Evolutionary conservation across 2,113 vertebrate genomes (phyloP).

Genomic region (Danionella cerebrum): DNA sequence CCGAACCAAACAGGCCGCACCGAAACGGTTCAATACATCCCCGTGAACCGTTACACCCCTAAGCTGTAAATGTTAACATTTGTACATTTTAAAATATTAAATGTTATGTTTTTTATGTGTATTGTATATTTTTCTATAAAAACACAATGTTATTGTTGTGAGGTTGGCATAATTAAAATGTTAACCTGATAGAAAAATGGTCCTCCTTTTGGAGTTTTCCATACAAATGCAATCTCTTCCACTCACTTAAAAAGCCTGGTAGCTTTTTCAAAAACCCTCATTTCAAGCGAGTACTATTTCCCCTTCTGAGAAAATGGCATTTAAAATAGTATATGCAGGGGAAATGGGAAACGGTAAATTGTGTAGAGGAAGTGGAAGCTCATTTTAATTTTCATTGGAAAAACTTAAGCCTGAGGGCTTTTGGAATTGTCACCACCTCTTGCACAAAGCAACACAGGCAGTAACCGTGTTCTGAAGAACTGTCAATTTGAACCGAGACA

Average conservation of each 20-base stretch:
- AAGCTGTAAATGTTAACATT: too few relatives aligned
- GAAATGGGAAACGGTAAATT: neutral
- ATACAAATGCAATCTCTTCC: neutral
- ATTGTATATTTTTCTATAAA: neutral
- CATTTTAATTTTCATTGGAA: slow-evolving; percentile 20
- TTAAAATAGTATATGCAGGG: slow-evolving; percentile 6
- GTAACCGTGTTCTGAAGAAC: slow-evolving; percentile 48
- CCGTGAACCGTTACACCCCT: too few relatives aligned
- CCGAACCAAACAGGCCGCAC: too few relatives aligned
- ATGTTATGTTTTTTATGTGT: neutral
- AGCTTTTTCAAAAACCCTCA: neutral
- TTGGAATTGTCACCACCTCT: slow-evolving; percentile 52
- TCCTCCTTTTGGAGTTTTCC: neutral
- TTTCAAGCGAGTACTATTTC: neutral
- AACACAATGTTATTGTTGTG: too few relatives aligned
- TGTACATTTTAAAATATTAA: too few relatives aligned
- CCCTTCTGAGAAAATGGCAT: neutral
- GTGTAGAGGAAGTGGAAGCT: neutral
- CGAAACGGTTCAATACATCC: too few relatives aligned
- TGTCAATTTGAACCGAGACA: slow-evolving; percentile 28
- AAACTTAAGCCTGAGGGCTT: slow-evolving; percentile 8
- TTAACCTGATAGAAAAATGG: neutral
- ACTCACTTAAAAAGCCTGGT: neutral
- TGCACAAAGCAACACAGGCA: slow-evolving; percentile 52
- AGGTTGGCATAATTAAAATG: neutral